These are phyloP conservation scores for Tokudaia muenninki DNA, from an alignment of 2,797 vertebrate species.

Conservation along the genomic window DNA sequence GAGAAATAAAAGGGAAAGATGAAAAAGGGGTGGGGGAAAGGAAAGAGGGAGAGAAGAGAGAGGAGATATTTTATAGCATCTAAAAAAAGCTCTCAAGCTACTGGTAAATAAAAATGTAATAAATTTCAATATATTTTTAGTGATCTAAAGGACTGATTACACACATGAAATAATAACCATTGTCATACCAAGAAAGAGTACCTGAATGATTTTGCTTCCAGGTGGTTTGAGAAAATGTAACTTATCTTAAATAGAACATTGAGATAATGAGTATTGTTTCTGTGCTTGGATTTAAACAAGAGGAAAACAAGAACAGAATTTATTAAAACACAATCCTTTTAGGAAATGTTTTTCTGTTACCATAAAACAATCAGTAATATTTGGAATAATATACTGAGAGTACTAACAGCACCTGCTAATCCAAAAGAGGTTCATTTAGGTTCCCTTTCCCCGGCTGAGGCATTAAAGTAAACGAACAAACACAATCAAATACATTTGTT, in stretches of 20 bases:
- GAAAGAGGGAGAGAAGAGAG: background rate
- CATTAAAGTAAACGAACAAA: conserved; percentile 29
- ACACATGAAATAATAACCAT: background rate
- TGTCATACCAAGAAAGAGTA: background rate
- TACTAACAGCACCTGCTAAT: background rate
- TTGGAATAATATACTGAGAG: conserved; percentile 41
- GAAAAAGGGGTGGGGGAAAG: background rate
- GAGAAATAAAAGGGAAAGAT: too few species aligned
- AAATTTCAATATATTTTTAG: conserved; percentile 54
- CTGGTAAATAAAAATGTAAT: background rate
- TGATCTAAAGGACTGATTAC: background rate
- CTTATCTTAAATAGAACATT: background rate
- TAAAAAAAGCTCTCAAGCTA: background rate
- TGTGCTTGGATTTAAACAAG: conserved; percentile 13
- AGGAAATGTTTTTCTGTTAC: conserved; percentile 11
- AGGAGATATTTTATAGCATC: background rate
- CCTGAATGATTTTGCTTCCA: background rate
- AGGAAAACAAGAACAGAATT: background rate
- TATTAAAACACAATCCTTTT: conserved; percentile 32
- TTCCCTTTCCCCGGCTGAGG: conserved; percentile 24
- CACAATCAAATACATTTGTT: conserved; percentile 55
- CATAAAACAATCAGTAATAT: conserved; percentile 54
- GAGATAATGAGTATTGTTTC: background rate
- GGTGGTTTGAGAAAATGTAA: background rate
- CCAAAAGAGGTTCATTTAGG: background rate